Percentiles rank a stretch among this genome's conserved stretches.
Conservation (phyloP, 1,140 invertebrate species). For the Drosophila bipectinata region DNA sequence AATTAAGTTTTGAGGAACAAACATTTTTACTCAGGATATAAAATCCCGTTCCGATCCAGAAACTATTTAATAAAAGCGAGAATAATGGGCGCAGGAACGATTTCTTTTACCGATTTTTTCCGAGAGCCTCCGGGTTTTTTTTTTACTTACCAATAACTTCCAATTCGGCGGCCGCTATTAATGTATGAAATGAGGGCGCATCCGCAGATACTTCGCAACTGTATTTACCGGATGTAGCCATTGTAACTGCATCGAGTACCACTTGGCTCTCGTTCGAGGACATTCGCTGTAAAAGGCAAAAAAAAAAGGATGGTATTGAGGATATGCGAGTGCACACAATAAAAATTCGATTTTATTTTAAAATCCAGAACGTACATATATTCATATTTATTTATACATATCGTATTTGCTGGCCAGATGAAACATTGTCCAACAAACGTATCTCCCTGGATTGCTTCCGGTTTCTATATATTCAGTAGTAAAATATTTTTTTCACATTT, state of each 20-base stretch:
- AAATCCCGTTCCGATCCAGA: not conserved
- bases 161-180: constrained; percentile 88
- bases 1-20: constrained; percentile 22
- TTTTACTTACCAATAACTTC: constrained; percentile 89
- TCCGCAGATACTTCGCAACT: constrained; percentile 94
- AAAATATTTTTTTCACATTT: constrained; percentile 5
- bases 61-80: not conserved
- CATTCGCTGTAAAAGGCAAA: constrained; percentile 84
- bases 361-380: constrained; percentile 39
- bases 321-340: constrained; percentile 36
- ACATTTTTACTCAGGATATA: not conserved
- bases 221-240: constrained; percentile 88
- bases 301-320: constrained; percentile 22
- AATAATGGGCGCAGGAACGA: not conserved
- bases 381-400: constrained; percentile 24
- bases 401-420: constrained; percentile 7
- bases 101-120: constrained; percentile 8
- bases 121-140: constrained; percentile 13
- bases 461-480: constrained; percentile 17
- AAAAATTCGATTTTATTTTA: constrained; percentile 46
- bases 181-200: constrained; percentile 93
- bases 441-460: constrained; percentile 55
- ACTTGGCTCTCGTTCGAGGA: constrained; percentile 87
- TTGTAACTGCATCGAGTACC: constrained; percentile 85
- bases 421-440: constrained; percentile 56